A percentile compares a stretch with the other conserved stretches of the same genome.
These are phyloP conservation scores for Paracentrotus lividus DNA, from an alignment of 53 echinoderm and acorn worm genomes.

Conservation along the genomic window DNA sequence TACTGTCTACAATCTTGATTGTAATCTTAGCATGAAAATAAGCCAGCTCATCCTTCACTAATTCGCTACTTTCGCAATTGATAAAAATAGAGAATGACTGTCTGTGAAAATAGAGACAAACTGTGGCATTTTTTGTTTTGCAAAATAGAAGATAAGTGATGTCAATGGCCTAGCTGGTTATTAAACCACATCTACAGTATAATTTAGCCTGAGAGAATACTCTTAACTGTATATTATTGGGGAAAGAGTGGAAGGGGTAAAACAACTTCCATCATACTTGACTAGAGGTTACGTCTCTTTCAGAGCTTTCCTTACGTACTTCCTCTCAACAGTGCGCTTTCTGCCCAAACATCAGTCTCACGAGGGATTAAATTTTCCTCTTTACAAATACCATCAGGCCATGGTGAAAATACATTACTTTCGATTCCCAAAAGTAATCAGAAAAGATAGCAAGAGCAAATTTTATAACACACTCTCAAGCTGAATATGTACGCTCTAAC, in stretches of 20 bases:
- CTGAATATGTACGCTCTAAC: slow-evolving; percentile 23
- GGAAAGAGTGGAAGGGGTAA: background rate
- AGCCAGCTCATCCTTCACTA: background rate
- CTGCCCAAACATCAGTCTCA: slow-evolving; percentile 1
- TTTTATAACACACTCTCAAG: slow-evolving; percentile 34
- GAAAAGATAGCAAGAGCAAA: slow-evolving; percentile 53
- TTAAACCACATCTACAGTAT: background rate
- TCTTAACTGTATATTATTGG: background rate
- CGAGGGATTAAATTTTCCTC: slow-evolving; percentile 29
- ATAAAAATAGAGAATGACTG: background rate
- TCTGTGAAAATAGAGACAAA: too few species aligned
- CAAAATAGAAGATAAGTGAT: background rate
- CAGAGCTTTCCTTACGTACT: background rate
- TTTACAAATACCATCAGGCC: slow-evolving; percentile 32
- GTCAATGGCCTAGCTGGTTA: background rate
- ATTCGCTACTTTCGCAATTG: background rate
- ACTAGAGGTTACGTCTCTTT: background rate
- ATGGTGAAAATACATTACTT: slow-evolving; percentile 18
- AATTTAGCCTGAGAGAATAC: background rate
- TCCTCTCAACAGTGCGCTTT: background rate
- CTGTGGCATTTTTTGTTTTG: background rate
- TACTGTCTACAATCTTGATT: background rate
- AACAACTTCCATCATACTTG: background rate
- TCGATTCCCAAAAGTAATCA: slow-evolving; percentile 47
- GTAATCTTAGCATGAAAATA: background rate